Conservation (phyloP, 2,113 vertebrate genomes). For the Propithecus coquereli region DNA sequence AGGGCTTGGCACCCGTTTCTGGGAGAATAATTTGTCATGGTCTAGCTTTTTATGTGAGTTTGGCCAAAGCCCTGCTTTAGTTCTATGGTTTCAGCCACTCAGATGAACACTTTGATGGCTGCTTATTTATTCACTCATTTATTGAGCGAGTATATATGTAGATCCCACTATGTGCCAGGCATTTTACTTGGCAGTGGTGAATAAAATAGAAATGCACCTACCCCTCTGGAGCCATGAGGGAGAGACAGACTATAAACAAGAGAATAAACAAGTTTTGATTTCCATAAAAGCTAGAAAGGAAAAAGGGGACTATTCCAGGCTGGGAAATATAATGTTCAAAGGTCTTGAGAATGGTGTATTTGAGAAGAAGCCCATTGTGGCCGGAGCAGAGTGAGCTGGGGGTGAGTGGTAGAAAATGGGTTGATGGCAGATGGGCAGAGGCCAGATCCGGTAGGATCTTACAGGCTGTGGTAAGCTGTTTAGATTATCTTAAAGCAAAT, state of each 20-base stretch:
- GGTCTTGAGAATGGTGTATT: not conserved
- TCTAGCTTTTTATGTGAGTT: not conserved
- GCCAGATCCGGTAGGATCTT: not conserved
- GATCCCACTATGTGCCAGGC: not conserved
- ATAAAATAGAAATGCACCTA: not conserved
- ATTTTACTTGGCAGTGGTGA: not conserved
- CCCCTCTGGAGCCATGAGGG: not conserved
- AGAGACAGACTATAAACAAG: not conserved
- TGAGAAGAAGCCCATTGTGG: not conserved
- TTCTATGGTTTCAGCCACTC: not conserved
- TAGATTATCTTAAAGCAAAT: not conserved
- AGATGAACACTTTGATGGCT: not conserved
- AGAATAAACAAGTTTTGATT: not conserved
- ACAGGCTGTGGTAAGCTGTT: not conserved
- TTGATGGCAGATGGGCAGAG: not conserved
- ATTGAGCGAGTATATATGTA: not conserved
- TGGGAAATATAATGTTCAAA: not conserved
- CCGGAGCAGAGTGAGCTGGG: not conserved
- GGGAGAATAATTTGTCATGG: slow-evolving; percentile 32
- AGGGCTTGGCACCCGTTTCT: not conserved
- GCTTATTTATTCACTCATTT: not conserved
- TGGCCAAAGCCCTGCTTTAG: not conserved
- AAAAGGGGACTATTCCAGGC: not conserved
- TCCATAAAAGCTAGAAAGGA: not conserved
- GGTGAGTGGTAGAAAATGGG: not conserved